Evolutionary conservation across 2,113 vertebrate species (phyloP), one percentile per base, ranked within the genome.

Genomic region (Glaucidium brasilianum): DNA sequence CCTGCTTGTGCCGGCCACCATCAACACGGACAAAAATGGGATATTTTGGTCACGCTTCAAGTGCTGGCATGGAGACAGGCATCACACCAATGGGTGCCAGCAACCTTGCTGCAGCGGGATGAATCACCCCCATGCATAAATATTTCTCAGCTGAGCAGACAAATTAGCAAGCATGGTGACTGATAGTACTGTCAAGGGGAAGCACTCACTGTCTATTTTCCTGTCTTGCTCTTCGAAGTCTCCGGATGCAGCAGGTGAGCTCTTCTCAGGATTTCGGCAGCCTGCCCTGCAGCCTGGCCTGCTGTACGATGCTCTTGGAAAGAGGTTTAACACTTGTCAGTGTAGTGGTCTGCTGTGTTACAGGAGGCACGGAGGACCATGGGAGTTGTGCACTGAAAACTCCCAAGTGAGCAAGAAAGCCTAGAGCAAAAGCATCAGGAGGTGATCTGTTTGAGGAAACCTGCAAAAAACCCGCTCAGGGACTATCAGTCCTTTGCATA

Each of bases 331-430:
- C 39, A 7, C 13, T 1, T 0, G 37, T 10, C 2, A 2, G 12
- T 2, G 39, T 43, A 35, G 27, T 8, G 26, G 5, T 6, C 26
- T 41, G 47, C 34, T 0, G 1, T 10, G 53, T 15, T 41, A 43
- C 0, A 0, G 67, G 4, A 60, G 39, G 12, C 15, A 8, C 0
- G 9, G 53, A 55, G 50, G 10, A 30, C 32, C 25, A 1, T 0
- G 12, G 35, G 35, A 23, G 37, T n/a, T 41, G 29, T 27, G 55
- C n/a, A 2, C 18, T 37, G 75, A 73, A 80, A 34, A 37, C 52
- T 30, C 21, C 43, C 2, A 0, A 71, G 62, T 0, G 0, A 87
- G 47, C 20, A 53, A 47, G 52, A 32, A 50, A 66, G 23, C 4
- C 47, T 12, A 15, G 5, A 69, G 49, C 22, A 90, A 59, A 62